These are phyloP conservation scores for Oostethus manadensis DNA, from an alignment of 2,113 vertebrate genomes.

Conservation along the genomic window DNA sequence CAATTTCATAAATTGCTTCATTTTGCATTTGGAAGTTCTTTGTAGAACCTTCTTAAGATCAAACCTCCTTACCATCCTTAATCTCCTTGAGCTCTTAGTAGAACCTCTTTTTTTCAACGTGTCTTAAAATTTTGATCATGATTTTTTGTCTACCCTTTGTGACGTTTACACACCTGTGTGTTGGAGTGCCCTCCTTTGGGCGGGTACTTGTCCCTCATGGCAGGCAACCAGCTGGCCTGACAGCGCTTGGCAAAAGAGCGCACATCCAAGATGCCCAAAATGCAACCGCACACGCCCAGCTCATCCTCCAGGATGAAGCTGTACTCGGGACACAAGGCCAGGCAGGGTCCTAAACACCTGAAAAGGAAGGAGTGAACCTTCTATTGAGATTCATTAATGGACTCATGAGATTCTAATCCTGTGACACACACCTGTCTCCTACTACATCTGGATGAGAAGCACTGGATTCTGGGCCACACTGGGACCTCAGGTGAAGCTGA, in stretches of 20 bases:
- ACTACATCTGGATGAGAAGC: slow-evolving; percentile 73
- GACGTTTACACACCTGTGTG: slow-evolving; percentile 64
- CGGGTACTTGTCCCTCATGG: slow-evolving; percentile 75
- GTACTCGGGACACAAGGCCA: slow-evolving; percentile 80
- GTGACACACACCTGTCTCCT: slow-evolving; percentile 73
- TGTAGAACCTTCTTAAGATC: no score
- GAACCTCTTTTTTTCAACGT: no score
- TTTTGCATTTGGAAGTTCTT: no score
- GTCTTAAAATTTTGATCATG: no score
- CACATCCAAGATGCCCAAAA: slow-evolving; percentile 73
- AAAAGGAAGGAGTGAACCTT: not conserved
- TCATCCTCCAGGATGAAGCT: slow-evolving; percentile 82
- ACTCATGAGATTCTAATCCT: not conserved
- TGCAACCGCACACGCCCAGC: slow-evolving; percentile 74
- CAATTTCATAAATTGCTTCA: no score
- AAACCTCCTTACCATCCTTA: no score
- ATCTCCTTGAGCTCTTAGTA: no score
- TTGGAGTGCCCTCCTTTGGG: slow-evolving; percentile 42
- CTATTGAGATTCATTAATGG: not conserved
- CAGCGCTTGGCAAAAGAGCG: slow-evolving; percentile 74
- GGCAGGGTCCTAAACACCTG: slow-evolving; percentile 77
- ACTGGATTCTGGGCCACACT: slow-evolving; percentile 60
- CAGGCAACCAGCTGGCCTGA: slow-evolving; percentile 76
- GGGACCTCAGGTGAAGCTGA: slow-evolving; percentile 72
- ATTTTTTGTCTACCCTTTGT: no score